Base-by-base conservation (phyloP, 2,797 vertebrate species). In the Clamator glandarius region DNA sequence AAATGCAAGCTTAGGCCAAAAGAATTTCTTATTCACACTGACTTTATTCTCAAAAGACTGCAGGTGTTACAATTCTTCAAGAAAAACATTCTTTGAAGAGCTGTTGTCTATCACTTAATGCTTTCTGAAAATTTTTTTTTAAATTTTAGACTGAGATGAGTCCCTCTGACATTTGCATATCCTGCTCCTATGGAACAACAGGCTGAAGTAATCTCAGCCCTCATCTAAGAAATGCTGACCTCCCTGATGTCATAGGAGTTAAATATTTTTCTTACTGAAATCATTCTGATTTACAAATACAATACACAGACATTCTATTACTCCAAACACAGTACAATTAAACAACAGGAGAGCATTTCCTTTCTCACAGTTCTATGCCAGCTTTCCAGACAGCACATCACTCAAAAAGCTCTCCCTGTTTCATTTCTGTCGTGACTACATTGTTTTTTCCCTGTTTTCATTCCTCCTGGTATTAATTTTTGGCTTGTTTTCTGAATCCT, bases 251-350 rank as follows among this genome's bases (percentile, higher is more conserved):
- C 41, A 82, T 52, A 88, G 36, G 77, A 96, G 63, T 91, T 95
- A 95, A 95, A 95, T 95, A 96, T 89, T 96, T 94, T 94, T 83
- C 90, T 94, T 92, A 84, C 33, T 92, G 92, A 82, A 95, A 92
- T 87, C 44, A 87, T 87, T 91, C 78, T 90, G 90, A 93, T 95
- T 95, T 96, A 92, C 86, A 95, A 92, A 89, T 93, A 94, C 93
- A 95, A 90, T 95, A 95, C 92, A 96, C 93, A 96, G 82, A 92
- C 14, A 67, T 87, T 95, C 67, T 77, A 92, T 93, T 96, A 84
- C 84, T 95, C 86, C 88, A 96, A 95, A 96, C 94, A 95, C 50
- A 87, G 87, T 77, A 94, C 73, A 91, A 91, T 87, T 95, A 95
- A 95, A 90, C 91, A 92, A 95, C 76, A 93, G 90, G 70, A 94